A percentile compares a stretch with the other conserved stretches of the same genome.
Evolutionary conservation across 2,797 vertebrate species (phyloP).

Genomic region (Steatocranus sp.): DNA sequence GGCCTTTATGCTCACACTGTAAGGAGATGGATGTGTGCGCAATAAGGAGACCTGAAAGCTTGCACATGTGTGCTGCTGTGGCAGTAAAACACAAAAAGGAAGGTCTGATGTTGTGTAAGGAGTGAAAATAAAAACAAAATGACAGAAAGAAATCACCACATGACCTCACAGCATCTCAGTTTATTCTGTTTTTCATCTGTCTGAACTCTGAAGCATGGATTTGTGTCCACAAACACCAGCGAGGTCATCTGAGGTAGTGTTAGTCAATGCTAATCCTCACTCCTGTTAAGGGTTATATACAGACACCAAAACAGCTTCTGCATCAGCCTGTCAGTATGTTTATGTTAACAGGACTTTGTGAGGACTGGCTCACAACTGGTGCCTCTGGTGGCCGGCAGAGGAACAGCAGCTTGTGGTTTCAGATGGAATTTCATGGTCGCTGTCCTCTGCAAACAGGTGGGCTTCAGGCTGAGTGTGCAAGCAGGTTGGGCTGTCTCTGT

Average conservation of each 20-base stretch:
- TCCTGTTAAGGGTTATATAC: background rate
- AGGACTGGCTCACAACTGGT: background rate
- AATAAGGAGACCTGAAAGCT: conserved; percentile 12
- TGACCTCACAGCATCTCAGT: background rate
- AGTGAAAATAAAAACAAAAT: background rate
- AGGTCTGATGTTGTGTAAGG: background rate
- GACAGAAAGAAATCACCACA: background rate
- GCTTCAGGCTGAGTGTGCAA: background rate
- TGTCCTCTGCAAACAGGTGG: background rate
- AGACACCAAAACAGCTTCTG: background rate
- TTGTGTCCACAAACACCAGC: background rate
- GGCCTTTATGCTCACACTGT: conserved; percentile 24
- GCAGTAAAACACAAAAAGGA: background rate
- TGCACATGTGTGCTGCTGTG: background rate
- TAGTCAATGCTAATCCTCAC: background rate
- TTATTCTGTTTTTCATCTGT: background rate
- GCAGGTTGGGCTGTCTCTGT: background rate
- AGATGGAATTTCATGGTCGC: background rate
- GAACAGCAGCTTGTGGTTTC: background rate
- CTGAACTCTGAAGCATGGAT: background rate
- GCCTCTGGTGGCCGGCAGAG: background rate
- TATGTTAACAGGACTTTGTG: background rate
- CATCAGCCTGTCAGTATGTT: background rate
- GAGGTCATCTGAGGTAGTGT: background rate
- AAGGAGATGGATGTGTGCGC: conserved; percentile 19